Conservation (phyloP, 2,888 invertebrate species). For the Epirrita christyi region DNA sequence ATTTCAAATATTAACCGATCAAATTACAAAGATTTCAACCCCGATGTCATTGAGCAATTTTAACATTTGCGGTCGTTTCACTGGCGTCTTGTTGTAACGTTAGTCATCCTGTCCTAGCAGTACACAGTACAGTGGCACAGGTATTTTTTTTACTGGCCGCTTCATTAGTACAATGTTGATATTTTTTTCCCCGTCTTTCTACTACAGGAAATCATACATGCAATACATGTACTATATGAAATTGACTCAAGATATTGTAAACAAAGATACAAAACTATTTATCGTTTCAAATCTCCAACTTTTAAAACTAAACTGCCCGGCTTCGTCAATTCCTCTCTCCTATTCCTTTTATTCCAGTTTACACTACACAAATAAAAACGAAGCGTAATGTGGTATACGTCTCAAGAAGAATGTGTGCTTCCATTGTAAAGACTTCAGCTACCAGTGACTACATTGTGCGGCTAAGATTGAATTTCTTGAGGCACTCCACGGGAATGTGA, state of each 20-base stretch:
- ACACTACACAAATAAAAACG: constrained; percentile 45
- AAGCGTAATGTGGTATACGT: constrained; percentile 42
- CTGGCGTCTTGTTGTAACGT: too few relatives aligned
- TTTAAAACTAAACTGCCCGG: constrained; percentile 25
- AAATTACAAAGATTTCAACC: too few relatives aligned
- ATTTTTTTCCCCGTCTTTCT: too few relatives aligned
- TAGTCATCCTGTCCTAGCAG: too few relatives aligned
- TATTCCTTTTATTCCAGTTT: constrained; percentile 33
- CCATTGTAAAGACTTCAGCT: constrained; percentile 53
- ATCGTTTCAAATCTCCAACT: constrained; percentile 25
- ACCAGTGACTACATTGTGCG: constrained; percentile 46
- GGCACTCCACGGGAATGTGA: constrained; percentile 52
- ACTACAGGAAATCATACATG: too few relatives aligned
- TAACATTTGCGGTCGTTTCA: too few relatives aligned
- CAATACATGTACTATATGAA: too few relatives aligned
- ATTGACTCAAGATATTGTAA: constrained; percentile 23
- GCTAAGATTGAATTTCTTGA: constrained; percentile 61
- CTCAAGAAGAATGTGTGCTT: constrained; percentile 48
- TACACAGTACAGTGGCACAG: too few relatives aligned
- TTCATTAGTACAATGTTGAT: too few relatives aligned
- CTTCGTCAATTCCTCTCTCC: constrained; percentile 19
- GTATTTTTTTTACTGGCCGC: too few relatives aligned
- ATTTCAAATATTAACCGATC: too few relatives aligned
- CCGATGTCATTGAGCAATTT: too few relatives aligned
- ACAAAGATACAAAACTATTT: constrained; percentile 24